Evolutionary conservation across 23 tunicate genomes (phyloP).

Genomic region (Corella eumyota): DNA sequence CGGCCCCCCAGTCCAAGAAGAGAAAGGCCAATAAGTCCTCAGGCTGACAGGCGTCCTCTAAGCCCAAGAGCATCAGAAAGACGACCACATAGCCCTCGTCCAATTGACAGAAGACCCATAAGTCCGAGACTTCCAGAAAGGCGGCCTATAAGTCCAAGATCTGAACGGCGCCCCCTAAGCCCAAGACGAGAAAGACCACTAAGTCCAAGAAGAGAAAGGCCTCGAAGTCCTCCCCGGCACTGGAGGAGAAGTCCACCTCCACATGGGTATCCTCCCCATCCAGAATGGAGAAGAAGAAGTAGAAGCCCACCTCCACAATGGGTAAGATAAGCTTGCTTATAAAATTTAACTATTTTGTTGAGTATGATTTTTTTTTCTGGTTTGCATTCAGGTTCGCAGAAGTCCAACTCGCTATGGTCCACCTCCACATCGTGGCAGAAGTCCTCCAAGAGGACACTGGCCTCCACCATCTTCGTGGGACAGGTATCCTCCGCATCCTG

Average conservation of each 20-base stretch:
- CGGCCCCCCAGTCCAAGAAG: conserved; percentile 41
- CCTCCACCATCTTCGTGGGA: conserved; percentile 61
- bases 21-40: conserved; percentile 63
- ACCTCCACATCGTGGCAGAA: conserved; percentile 52
- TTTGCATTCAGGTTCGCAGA: conserved; percentile 9
- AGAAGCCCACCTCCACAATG: conserved; percentile 56
- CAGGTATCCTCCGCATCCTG: conserved; percentile 25
- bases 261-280: conserved; percentile 1
- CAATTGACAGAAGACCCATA: not conserved
- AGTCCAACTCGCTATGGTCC: conserved; percentile 51
- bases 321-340: conserved; percentile 5
- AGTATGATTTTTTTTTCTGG: not conserved
- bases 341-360: not conserved
- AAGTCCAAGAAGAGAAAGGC: conserved; percentile 54
- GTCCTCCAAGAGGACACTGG: conserved; percentile 57
- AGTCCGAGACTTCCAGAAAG: not conserved
- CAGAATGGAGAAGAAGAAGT: conserved; percentile 36
- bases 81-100: too few relatives aligned
- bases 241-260: not conserved
- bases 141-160: conserved; percentile 9
- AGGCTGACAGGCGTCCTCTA: conserved; percentile 18
- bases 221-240: conserved; percentile 43
- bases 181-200: conserved; percentile 30
- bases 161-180: conserved; percentile 5
- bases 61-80: too few relatives aligned